phyloP scores from a whole-genome alignment of 1,140 invertebrate genomes.

The Zaprionus ornatus region DNA sequence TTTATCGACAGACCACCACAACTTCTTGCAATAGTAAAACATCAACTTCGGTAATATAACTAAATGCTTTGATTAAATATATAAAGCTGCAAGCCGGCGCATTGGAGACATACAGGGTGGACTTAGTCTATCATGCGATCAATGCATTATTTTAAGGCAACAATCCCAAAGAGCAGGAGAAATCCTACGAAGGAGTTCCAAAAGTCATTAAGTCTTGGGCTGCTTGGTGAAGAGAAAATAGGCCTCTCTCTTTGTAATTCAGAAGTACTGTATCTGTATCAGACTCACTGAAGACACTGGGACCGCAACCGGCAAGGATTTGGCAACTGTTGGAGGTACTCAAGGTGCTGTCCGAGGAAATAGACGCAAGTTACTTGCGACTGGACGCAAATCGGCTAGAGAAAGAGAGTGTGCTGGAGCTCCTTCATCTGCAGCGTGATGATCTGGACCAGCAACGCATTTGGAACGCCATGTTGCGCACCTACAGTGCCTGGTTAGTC shows the following conservation, averaged over 20 bases:
- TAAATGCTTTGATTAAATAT: slow-evolving; percentile 62
- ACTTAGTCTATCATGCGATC: slow-evolving; percentile 92
- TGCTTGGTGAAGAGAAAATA: not conserved
- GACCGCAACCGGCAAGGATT: slow-evolving; percentile 86
- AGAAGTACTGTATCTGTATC: too few species aligned
- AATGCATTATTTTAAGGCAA: slow-evolving; percentile 91
- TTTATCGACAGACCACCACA: slow-evolving; percentile 38
- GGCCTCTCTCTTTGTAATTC: not conserved
- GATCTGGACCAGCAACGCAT: slow-evolving; percentile 85
- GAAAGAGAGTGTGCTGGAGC: slow-evolving; percentile 89
- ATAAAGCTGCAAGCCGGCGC: slow-evolving; percentile 41
- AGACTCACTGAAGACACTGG: slow-evolving; percentile 91
- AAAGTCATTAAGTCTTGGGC: slow-evolving; percentile 92
- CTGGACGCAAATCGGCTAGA: slow-evolving; percentile 95
- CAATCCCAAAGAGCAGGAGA: slow-evolving; percentile 91
- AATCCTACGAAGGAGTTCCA: slow-evolving; percentile 95
- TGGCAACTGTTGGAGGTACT: slow-evolving; percentile 96
- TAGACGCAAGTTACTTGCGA: slow-evolving; percentile 92
- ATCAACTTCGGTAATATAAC: slow-evolving; percentile 55
- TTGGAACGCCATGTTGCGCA: slow-evolving; percentile 88
- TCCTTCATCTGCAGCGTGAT: slow-evolving; percentile 88
- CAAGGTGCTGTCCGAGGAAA: slow-evolving; percentile 98
- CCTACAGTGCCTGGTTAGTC: slow-evolving; percentile 92
- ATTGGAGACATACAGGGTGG: slow-evolving; percentile 85
- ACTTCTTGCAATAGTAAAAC: slow-evolving; percentile 33